phyloP scores from a whole-genome alignment of 2,113 vertebrate genomes.

The Limanda limanda region DNA sequence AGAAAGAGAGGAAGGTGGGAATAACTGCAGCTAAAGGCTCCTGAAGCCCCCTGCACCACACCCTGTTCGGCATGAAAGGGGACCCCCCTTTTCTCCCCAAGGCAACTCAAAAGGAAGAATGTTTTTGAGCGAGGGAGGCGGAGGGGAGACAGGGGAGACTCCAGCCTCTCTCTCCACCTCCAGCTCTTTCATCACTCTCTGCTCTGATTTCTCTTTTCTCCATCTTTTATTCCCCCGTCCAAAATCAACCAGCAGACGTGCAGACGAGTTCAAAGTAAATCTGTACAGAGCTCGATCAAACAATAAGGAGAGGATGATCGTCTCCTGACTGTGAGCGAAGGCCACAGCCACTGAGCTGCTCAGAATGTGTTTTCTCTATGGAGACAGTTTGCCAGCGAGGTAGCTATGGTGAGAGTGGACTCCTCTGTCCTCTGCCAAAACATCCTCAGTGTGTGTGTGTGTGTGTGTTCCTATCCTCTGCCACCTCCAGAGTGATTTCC shows the following conservation, averaged over 20 bases:
- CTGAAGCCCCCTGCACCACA: constrained; percentile 65
- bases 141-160: constrained; percentile 40
- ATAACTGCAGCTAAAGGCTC: constrained; percentile 57
- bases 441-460: constrained; percentile 27
- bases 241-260: constrained; percentile 58
- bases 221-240: constrained; percentile 52
- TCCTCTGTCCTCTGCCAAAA: constrained; percentile 58
- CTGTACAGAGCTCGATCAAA: constrained; percentile 41
- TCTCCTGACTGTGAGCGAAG: constrained; percentile 47
- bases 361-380: constrained; percentile 56
- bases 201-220: constrained; percentile 47
- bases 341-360: constrained; percentile 48
- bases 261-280: constrained; percentile 61
- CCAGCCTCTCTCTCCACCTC: constrained; percentile 48
- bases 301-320: constrained; percentile 48
- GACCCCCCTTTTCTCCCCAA: constrained; percentile 69
- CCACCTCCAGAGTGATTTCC: constrained; percentile 38
- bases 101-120: constrained; percentile 65
- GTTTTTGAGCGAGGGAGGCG: constrained; percentile 62
- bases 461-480: constrained; percentile 2
- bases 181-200: constrained; percentile 67
- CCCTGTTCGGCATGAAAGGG: constrained; percentile 72
- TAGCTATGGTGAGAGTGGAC: constrained; percentile 60
- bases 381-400: constrained; percentile 56
- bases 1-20: constrained; percentile 31